These are phyloP conservation scores for Eidolon helvum DNA, from an alignment of 2,113 vertebrate genomes.

Conservation along the genomic window DNA sequence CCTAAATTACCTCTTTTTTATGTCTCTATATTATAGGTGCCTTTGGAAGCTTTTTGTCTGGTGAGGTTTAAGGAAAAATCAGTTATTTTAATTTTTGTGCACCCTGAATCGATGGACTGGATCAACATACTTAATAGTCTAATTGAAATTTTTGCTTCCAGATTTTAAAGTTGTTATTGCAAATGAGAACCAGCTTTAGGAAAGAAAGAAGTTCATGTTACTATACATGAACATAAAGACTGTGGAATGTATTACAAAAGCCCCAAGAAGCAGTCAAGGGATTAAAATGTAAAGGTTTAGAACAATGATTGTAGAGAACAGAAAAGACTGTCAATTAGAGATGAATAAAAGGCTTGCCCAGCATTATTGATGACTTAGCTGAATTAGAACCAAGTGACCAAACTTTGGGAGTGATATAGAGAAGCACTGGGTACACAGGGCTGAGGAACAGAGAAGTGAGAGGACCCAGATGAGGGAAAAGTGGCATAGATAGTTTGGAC, in stretches of 20 bases:
- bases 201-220: neutral
- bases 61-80: neutral
- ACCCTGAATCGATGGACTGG: neutral
- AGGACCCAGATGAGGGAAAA: neutral
- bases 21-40: neutral
- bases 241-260: neutral
- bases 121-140: neutral
- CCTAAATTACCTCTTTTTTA: neutral
- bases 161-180: neutral
- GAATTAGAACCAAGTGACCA: neutral
- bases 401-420: neutral
- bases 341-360: neutral
- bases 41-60: neutral
- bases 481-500: neutral
- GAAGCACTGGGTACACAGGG: neutral
- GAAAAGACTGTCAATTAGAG: neutral
- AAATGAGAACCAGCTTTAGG: neutral
- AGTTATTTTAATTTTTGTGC: neutral
- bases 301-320: neutral
- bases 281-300: neutral
- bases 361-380: neutral
- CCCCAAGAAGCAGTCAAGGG: neutral
- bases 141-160: neutral
- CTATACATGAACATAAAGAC: neutral
- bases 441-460: neutral